Percentiles rank a stretch among this genome's conserved stretches.
Evolutionary conservation across 1,140 invertebrate genomes (phyloP).

Genomic region (Drosophila bifasciata): DNA sequence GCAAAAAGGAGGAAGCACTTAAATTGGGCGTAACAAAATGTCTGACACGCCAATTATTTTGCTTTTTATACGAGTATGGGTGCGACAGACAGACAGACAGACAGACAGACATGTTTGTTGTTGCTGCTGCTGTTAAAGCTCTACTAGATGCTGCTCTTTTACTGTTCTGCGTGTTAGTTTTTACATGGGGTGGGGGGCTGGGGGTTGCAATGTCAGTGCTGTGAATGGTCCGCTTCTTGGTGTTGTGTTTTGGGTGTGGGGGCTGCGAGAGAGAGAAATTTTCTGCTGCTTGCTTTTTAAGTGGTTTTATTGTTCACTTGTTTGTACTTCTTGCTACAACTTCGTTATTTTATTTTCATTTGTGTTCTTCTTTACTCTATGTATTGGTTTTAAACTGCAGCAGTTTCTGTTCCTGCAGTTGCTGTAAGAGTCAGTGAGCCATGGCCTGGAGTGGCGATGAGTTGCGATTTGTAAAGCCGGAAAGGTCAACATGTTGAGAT

Average conservation of each 20-base stretch:
- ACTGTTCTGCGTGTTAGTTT: conserved; percentile 71
- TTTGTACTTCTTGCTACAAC: conserved; percentile 53
- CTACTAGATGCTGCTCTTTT: conserved; percentile 22
- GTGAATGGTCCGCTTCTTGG: no score
- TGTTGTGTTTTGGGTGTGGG: no score
- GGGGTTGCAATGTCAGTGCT: background rate
- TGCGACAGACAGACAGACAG: conserved; percentile 43
- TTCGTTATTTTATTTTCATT: conserved; percentile 43
- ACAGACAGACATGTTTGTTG: conserved; percentile 32
- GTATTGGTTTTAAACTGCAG: conserved; percentile 31
- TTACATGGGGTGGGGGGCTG: conserved; percentile 42
- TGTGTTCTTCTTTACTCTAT: conserved; percentile 33
- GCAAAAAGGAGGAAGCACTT: conserved; percentile 71
- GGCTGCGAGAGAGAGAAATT: conserved; percentile 7
- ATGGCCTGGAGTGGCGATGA: conserved; percentile 38
- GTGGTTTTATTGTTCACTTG: conserved; percentile 72
- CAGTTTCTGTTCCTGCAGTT: no score
- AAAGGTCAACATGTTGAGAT: conserved; percentile 42
- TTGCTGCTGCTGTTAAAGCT: conserved; percentile 26
- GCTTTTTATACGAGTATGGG: conserved; percentile 56
- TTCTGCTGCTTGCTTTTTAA: conserved; percentile 63
- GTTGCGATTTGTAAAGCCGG: conserved; percentile 34
- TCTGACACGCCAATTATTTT: conserved; percentile 81
- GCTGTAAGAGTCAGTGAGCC: conserved; percentile 40
- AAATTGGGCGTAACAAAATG: conserved; percentile 80